phyloP scores from a whole-genome alignment of 2,113 vertebrate genomes.

The Oxygymnocypris stewartii region DNA sequence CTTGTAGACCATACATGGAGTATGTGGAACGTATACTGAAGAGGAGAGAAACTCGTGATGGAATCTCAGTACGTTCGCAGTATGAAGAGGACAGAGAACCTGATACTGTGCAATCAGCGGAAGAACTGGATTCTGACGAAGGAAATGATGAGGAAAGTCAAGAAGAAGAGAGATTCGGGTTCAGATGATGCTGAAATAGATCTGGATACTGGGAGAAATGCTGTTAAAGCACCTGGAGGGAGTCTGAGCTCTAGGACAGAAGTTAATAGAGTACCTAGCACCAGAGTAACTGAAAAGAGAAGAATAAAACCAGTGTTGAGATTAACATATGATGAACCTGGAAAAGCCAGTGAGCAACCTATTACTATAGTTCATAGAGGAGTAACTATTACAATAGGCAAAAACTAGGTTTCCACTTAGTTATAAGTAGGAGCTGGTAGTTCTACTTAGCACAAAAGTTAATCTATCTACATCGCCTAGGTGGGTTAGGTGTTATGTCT shows the following conservation, averaged over 20 bases:
- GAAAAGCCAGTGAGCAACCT: neutral
- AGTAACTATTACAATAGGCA: neutral
- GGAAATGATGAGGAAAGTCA: neutral
- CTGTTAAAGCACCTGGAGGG: neutral
- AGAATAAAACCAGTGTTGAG: no score
- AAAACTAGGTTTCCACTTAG: neutral
- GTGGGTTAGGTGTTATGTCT: neutral
- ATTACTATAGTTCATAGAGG: neutral
- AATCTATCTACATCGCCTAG: neutral
- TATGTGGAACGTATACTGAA: neutral
- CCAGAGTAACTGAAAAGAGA: no score
- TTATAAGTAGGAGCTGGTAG: neutral
- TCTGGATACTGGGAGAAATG: neutral
- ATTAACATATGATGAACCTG: no score
- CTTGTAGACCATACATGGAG: neutral
- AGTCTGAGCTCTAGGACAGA: no score
- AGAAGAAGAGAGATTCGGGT: neutral
- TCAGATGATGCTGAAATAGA: neutral
- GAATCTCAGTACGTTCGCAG: neutral
- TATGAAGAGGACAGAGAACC: neutral
- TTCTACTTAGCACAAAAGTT: neutral
- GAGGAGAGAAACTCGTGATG: neutral
- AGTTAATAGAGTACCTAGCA: no score
- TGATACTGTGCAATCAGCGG: neutral
- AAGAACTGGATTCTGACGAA: neutral